phyloP scores from a whole-genome alignment of 2,113 vertebrate species.

The Erpornis zantholeuca region DNA sequence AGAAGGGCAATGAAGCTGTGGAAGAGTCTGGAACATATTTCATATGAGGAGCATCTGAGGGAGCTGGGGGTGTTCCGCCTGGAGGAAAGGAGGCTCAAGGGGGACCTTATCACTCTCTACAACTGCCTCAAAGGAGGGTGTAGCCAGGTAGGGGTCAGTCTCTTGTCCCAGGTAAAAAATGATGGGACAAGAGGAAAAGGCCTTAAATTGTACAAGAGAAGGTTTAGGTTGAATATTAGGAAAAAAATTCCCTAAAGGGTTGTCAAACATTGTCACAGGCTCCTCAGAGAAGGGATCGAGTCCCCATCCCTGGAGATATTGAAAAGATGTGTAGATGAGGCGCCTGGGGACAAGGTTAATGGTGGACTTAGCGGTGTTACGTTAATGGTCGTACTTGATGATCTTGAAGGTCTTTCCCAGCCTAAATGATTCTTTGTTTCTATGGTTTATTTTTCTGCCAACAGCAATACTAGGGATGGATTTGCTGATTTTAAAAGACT shows the following conservation, averaged over 20 bases:
- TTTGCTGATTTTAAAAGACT: background rate
- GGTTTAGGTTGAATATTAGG: background rate
- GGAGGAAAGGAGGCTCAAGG: background rate
- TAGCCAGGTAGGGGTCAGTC: fast-evolving
- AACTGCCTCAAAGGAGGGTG: background rate
- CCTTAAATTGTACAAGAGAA: background rate
- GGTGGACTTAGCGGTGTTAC: background rate
- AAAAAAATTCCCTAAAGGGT: background rate
- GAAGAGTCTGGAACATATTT: background rate
- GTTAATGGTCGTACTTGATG: background rate
- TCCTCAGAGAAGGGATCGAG: background rate
- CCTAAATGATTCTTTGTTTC: background rate
- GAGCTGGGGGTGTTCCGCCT: background rate
- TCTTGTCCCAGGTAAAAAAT: background rate
- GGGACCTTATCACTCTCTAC: fast-evolving
- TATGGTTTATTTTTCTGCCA: background rate
- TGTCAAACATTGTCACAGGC: background rate
- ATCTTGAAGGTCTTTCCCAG: background rate
- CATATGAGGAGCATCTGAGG: background rate
- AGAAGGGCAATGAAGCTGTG: background rate
- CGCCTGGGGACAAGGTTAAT: background rate
- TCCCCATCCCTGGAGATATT: background rate
- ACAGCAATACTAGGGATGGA: background rate
- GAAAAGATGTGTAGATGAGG: background rate
- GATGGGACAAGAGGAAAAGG: background rate